These are phyloP conservation scores for Gopherus flavomarginatus DNA, from an alignment of 2,113 vertebrate genomes.

Conservation along the genomic window DNA sequence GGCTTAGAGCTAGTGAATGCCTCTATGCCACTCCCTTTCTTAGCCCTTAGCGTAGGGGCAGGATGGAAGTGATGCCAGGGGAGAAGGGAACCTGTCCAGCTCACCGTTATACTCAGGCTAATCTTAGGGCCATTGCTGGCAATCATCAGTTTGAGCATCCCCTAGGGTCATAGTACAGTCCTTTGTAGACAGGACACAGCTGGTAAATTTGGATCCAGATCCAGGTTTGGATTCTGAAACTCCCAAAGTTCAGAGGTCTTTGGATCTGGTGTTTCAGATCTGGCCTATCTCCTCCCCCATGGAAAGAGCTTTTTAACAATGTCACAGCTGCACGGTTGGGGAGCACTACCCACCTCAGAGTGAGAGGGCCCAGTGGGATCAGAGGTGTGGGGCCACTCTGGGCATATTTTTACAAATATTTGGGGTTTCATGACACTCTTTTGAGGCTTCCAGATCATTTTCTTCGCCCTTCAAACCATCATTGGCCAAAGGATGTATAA, in stretches of 20 bases:
- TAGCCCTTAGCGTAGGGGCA: neutral
- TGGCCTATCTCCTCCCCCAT: neutral
- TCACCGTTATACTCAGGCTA: neutral
- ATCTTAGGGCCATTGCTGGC: neutral
- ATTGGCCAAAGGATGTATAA: neutral
- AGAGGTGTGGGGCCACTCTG: neutral
- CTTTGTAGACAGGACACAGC: neutral
- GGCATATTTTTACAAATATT: neutral
- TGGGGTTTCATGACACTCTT: neutral
- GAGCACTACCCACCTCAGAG: neutral
- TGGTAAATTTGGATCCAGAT: neutral
- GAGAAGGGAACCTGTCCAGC: neutral
- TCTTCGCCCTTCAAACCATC: neutral
- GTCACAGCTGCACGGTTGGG: neutral
- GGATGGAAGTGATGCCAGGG: neutral
- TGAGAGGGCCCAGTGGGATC: neutral
- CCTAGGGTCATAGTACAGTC: neutral
- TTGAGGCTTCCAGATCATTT: neutral
- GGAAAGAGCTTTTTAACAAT: neutral
- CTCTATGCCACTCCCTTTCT: neutral
- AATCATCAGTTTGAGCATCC: neutral
- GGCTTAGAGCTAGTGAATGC: neutral
- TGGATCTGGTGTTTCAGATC: neutral
- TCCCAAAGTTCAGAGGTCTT: neutral
- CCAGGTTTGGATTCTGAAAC: neutral